phyloP scores from a whole-genome alignment of 2,113 vertebrate species.

The Polyodon spathula region DNA sequence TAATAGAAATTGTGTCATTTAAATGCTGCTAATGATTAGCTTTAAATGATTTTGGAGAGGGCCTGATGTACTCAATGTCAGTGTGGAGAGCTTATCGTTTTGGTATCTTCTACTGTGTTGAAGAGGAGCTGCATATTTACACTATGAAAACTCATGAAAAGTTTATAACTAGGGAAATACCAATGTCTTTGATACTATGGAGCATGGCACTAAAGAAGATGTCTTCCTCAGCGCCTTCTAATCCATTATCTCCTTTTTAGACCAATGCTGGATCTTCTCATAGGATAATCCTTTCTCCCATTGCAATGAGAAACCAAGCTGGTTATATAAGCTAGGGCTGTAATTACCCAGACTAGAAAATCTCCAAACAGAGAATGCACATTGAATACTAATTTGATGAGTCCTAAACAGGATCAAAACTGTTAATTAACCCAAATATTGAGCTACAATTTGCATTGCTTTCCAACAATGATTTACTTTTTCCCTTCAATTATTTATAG shows the following conservation, averaged over 20 bases:
- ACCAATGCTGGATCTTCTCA: constrained; percentile 46
- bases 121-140: constrained; percentile 53
- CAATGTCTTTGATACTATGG: constrained; percentile 59
- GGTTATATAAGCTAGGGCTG: constrained; percentile 44
- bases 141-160: constrained; percentile 59
- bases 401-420: constrained; percentile 20
- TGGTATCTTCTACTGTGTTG: too few relatives aligned
- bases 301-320: constrained; percentile 26
- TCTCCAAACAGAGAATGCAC: constrained; percentile 43
- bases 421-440: too few relatives aligned
- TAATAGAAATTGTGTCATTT: too few relatives aligned
- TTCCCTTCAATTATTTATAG: too few relatives aligned
- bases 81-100: too few relatives aligned
- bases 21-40: too few relatives aligned
- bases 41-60: too few relatives aligned
- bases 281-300: constrained; percentile 43
- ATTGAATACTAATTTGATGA: constrained; percentile 52
- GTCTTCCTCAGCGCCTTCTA: constrained; percentile 61
- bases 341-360: constrained; percentile 3
- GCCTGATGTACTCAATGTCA: too few relatives aligned
- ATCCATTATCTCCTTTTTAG: constrained; percentile 56
- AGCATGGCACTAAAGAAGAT: constrained; percentile 58
- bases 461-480: too few relatives aligned
- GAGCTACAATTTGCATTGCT: too few relatives aligned
- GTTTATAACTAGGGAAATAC: constrained; percentile 61